phyloP scores from a whole-genome alignment of 2,113 vertebrate genomes.

The Oryzias javanicus region DNA sequence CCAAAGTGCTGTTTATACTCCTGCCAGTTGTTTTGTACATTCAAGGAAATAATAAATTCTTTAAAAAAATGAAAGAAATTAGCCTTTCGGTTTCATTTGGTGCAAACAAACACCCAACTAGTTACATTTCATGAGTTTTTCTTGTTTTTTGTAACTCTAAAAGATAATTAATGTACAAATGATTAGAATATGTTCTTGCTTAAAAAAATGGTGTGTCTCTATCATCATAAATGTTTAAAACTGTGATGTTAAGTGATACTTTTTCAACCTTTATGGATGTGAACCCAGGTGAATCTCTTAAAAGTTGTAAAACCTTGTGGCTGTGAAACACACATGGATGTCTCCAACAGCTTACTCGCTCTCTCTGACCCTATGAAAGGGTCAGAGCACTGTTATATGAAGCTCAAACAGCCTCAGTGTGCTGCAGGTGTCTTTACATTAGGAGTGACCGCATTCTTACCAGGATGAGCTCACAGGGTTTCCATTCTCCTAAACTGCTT shows the following conservation, averaged over 20 bases:
- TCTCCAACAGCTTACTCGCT: slow-evolving; percentile 28
- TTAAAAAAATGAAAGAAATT: slow-evolving; percentile 34
- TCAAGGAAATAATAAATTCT: slow-evolving; percentile 77
- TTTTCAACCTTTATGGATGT: no score
- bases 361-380: slow-evolving; percentile 29
- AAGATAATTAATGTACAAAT: no score
- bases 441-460: slow-evolving; percentile 63
- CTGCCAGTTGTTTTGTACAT: slow-evolving; percentile 71
- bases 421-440: slow-evolving; percentile 64
- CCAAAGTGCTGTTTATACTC: slow-evolving; percentile 74
- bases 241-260: no score
- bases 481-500: slow-evolving; percentile 47
- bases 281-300: no score
- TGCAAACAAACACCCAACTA: slow-evolving; percentile 15
- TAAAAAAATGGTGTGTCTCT: no score
- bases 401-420: slow-evolving; percentile 54
- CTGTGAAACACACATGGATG: slow-evolving; percentile 27
- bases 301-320: neutral
- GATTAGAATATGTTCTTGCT: no score
- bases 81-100: slow-evolving; percentile 14
- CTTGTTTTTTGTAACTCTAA: no score
- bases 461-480: slow-evolving; percentile 55
- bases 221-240: no score
- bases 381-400: slow-evolving; percentile 45
- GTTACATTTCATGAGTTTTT: neutral